A percentile compares a stretch with the other conserved stretches of the same genome.
Evolutionary conservation across 2,797 vertebrate genomes (phyloP).

Genomic region (Coracias cyanogaster): DNA sequence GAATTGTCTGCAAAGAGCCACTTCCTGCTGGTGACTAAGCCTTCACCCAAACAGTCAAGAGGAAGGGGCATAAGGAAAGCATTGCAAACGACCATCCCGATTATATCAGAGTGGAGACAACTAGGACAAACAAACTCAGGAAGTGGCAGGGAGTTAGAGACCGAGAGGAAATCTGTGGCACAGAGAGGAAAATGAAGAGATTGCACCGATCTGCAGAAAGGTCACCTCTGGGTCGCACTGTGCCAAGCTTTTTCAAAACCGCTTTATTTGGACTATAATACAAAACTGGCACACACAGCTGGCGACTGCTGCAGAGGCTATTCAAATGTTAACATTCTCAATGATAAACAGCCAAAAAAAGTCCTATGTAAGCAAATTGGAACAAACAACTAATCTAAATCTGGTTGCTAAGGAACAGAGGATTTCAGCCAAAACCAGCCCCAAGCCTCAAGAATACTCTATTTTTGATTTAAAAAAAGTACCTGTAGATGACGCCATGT

Average conservation of each 20-base stretch:
- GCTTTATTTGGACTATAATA: conserved; percentile 76
- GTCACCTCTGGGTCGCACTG: conserved; percentile 66
- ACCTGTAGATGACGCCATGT: conserved; percentile 98
- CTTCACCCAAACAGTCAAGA: conserved; percentile 61
- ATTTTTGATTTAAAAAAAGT: conserved; percentile 43
- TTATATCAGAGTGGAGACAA: conserved; percentile 78
- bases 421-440: conserved; percentile 52
- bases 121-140: conserved; percentile 84
- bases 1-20: conserved; percentile 57
- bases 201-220: conserved; percentile 69
- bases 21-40: conserved; percentile 77
- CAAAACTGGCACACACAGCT: conserved; percentile 80
- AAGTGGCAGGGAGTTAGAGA: conserved; percentile 80
- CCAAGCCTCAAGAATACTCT: conserved; percentile 17
- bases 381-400: conserved; percentile 76
- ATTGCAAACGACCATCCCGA: conserved; percentile 65
- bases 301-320: conserved; percentile 70
- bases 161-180: conserved; percentile 75
- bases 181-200: conserved; percentile 76
- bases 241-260: conserved; percentile 72
- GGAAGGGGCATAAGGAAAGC: conserved; percentile 73
- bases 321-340: conserved; percentile 80
- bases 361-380: conserved; percentile 74
- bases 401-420: conserved; percentile 72
- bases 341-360: conserved; percentile 77